Evolutionary conservation across 1,140 invertebrate species (phyloP).

Genomic region (Coenobita brevimanus): DNA sequence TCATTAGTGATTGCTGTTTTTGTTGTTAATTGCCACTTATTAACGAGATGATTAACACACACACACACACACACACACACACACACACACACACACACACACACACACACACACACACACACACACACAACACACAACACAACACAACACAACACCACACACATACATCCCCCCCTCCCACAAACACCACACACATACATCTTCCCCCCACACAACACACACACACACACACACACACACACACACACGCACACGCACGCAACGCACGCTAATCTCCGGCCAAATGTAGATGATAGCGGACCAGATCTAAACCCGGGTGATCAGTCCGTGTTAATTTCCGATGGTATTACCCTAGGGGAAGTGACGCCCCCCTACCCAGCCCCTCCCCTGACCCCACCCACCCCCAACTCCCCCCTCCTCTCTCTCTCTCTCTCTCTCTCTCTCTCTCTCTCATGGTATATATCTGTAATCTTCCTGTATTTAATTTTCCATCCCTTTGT

Average conservation of each 20-base stretch:
- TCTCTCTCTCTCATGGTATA: too few relatives aligned
- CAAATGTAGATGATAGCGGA: not conserved
- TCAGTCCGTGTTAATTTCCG: constrained; percentile 11
- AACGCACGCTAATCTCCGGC: not conserved
- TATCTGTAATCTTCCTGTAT: too few relatives aligned
- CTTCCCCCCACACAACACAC: too few relatives aligned
- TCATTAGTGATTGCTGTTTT: too few relatives aligned
- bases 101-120: constrained; percentile 27
- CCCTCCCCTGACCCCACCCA: not conserved
- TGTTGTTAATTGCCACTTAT: not conserved
- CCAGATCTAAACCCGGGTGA: constrained; percentile 28
- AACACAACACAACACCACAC: too few relatives aligned
- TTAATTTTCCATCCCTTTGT: too few relatives aligned
- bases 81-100: constrained; percentile 28
- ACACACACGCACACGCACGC: constrained; percentile 6
- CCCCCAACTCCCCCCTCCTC: not conserved
- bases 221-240: constrained; percentile 27
- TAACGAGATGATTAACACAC: not conserved
- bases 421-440: not conserved
- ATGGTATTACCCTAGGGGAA: constrained; percentile 10
- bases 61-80: constrained; percentile 27
- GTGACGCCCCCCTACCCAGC: not conserved
- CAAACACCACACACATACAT: too few relatives aligned
- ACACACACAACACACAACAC: too few relatives aligned
- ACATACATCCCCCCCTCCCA: too few relatives aligned